Percentiles rank a stretch among this genome's conserved stretches.
phyloP scores from a whole-genome alignment of 2,797 vertebrate species.

The Tiaroga cobitis region DNA sequence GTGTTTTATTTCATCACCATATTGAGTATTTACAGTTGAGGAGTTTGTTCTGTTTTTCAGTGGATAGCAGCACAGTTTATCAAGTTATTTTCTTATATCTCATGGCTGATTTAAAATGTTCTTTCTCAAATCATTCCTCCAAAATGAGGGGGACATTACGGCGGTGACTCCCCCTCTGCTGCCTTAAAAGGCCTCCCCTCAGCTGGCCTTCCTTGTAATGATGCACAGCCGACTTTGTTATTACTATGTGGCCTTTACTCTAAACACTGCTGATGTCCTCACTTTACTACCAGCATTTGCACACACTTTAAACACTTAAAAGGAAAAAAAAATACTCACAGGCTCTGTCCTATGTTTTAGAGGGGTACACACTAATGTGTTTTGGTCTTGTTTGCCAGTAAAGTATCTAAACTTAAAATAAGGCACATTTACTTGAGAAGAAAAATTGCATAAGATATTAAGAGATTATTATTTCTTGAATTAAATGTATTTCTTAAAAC shows the following conservation, averaged over 20 bases:
- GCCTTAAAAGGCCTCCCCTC: constrained; percentile 52
- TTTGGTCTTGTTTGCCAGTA: constrained; percentile 18
- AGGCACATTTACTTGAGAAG: background rate
- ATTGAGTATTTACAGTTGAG: background rate
- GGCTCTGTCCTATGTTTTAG: background rate
- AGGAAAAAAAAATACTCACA: background rate
- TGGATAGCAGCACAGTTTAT: background rate
- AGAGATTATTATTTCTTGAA: background rate
- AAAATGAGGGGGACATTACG: constrained; percentile 13
- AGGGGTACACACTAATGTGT: background rate
- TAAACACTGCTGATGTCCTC: constrained; percentile 69
- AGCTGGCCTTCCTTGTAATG: constrained; percentile 70
- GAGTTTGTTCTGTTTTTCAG: background rate
- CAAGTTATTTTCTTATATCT: background rate
- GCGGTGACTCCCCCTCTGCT: background rate
- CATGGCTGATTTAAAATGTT: background rate
- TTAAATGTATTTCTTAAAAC: background rate
- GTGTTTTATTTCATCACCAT: background rate
- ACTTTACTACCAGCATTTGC: constrained; percentile 33
- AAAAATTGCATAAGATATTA: background rate
- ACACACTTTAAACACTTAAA: constrained; percentile 39
- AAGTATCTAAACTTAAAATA: background rate
- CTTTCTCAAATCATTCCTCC: background rate
- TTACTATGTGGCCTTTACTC: constrained; percentile 69
- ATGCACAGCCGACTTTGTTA: constrained; percentile 73